Base-by-base conservation (phyloP, 2,888 invertebrate genomes). In the Biston betularia region DNA sequence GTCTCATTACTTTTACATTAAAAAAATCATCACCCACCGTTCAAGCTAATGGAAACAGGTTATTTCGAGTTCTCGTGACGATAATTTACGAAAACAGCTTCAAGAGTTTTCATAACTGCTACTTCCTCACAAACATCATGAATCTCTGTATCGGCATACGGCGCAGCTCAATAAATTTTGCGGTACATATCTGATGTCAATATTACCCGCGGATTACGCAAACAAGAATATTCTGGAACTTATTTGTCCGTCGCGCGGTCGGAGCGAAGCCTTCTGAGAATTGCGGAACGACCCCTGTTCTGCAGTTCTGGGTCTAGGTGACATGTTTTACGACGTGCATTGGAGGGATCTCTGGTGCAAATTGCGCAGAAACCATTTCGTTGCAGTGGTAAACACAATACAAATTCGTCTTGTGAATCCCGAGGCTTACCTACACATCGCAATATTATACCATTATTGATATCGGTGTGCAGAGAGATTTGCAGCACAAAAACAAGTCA, bases 321-420 rank as follows among this genome's bases (percentile, higher is more conserved):
- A 79, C 80, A 75, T 81, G 79, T 78, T 88, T 87, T 88, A 88
- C 83, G 83, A 82, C 79, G 72, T 80, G 78, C 82, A 81, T 78
- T 76, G 80, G 79, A 81, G 82, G 79, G 84, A 85, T 84, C 80
- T 80, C 81, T 80, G 75, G 80, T 82, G 82, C 78, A 84, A 85
- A 85, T 83, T 83, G 81, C 78, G 70, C 77, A 73, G 77, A 81
- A 79, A 77, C 80, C 80, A 81, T 83, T 84, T 79, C 78, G 78
- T 75, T 80, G 77, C 80, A 78, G 77, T 84, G 85, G 84, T 14
- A 87, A 57, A 70, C 53, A 60, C 63, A 67, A 24, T 54, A 52
- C 35, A 50, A 44, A n/a, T 14, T 45, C 35, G 15, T 53, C 42
- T 50, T 34, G 34, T 6, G 8, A 46, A 14, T 46, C 14, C 15